Base-by-base conservation (phyloP, 1,140 invertebrate genomes). In the Doryteuthis pealeii region DNA sequence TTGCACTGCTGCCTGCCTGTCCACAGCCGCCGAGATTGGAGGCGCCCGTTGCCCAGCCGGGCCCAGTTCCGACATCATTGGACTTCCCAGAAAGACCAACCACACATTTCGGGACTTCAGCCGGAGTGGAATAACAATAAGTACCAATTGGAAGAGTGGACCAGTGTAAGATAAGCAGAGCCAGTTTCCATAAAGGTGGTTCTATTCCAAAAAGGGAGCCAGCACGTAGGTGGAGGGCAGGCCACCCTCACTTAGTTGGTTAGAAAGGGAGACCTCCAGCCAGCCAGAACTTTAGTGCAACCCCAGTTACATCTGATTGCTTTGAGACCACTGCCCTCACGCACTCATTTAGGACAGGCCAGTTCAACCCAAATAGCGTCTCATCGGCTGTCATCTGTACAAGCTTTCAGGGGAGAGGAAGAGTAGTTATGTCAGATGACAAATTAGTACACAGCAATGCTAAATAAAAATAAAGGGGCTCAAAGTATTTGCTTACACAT, bases 321-420 rank as follows among this genome's bases (percentile, higher is more conserved):
- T 68, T 31, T 33, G 12, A 68, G 66, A 68, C 66, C 66, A 32
- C 66, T 33, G 66, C 66, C 28, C 30, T 68, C 66, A 68, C 66
- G 30, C 66, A 68, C 32, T 68, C 30, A 68, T 68, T 31, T 68
- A 4, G 66, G 30, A 32, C 5, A 32, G 66, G 32, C 66, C 66
- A 68, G 66, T 68, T 62, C 54, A 33, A 68, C 66, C 66, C 66
- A 32, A 33, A 68, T 62, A 32, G 30, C 28, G 66, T 68, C 66
- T 68, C 66, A 68, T 68, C 66, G 54, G 54, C 54, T 68, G 66
- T 68, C 66, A 68, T 68, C 66, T 68, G 66, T 33, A 33, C 66
- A 68, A 68, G 66, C 66, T 68, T 68, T 68, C 22, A 68, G 66
- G 54, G 66, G 66, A 68, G 66, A 68, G 66, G 28, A 68, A 68